Evolutionary conservation across 1,140 invertebrate species (phyloP).

Genomic region (Chymomyza costata): DNA sequence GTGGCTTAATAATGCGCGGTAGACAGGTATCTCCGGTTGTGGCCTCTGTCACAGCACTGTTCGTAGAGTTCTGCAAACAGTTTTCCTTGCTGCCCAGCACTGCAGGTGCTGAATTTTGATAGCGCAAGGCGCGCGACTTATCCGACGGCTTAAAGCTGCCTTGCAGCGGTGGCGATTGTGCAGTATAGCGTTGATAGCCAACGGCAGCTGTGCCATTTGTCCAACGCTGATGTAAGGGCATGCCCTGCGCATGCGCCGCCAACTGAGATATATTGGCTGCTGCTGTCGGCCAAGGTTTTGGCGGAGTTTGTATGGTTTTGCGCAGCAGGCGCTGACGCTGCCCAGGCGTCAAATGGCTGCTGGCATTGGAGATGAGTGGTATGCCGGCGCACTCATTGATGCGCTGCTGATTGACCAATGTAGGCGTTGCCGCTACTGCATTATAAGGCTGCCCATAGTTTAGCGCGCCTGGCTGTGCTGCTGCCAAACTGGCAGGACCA

Average conservation of each 20-base stretch:
- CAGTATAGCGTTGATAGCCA: conserved; percentile 28
- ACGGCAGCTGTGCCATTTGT: conserved; percentile 11
- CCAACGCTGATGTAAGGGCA: conserved; percentile 77
- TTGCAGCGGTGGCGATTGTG: conserved; percentile 22
- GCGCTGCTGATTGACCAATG: conserved; percentile 60
- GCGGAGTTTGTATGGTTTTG: conserved; percentile 24
- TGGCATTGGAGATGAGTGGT: conserved; percentile 82
- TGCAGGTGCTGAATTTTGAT: conserved; percentile 59
- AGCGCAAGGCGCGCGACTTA: conserved; percentile 51
- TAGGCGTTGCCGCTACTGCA: conserved; percentile 4
- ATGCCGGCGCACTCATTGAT: conserved; percentile 80
- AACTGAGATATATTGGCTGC: conserved; percentile 77
- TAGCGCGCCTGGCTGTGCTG: conserved; percentile 13
- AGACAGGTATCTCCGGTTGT: conserved; percentile 81
- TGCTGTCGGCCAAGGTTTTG: neutral
- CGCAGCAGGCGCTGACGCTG: conserved; percentile 61
- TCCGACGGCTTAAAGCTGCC: conserved; percentile 40
- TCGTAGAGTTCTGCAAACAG: conserved; percentile 5
- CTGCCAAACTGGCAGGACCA: conserved; percentile 1
- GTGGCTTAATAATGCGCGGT: conserved; percentile 90
- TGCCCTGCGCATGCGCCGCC: conserved; percentile 86
- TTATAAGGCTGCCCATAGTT: conserved; percentile 15
- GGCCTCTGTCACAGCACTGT: neutral
- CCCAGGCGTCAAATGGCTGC: conserved; percentile 49
- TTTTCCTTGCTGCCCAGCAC: conserved; percentile 47